A percentile compares a stretch with the other conserved stretches of the same genome.
Evolutionary conservation across 2,113 vertebrate genomes (phyloP).

Genomic region (Bubo bubo): DNA sequence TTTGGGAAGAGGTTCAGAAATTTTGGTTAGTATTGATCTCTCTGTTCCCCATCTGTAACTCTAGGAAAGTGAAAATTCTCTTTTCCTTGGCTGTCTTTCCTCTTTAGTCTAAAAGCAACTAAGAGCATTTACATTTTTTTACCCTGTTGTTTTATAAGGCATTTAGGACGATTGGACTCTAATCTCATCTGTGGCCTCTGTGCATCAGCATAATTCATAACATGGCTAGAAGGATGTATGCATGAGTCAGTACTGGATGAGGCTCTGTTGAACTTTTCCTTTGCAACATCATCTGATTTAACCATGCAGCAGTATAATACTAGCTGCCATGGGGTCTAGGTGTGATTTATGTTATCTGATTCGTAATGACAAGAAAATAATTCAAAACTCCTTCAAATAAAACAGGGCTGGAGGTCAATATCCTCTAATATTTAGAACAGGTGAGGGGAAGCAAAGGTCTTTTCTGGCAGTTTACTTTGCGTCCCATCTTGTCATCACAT

Average conservation of each 20-base stretch:
- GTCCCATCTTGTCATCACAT: rapidly evolving
- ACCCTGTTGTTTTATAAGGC: neutral
- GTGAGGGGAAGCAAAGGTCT: neutral
- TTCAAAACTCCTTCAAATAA: slow-evolving; percentile 5
- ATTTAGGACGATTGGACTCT: neutral
- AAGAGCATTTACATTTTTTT: neutral
- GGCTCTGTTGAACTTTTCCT: neutral
- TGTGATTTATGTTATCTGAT: slow-evolving; percentile 19
- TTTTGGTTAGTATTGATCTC: neutral
- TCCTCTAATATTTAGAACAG: neutral
- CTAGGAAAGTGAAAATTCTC: neutral
- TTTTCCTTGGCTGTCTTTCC: neutral
- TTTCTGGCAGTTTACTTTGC: neutral
- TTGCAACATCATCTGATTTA: neutral
- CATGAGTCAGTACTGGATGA: neutral
- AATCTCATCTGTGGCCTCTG: neutral
- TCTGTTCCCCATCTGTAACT: neutral
- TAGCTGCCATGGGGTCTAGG: neutral
- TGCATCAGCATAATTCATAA: neutral
- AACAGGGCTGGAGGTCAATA: neutral
- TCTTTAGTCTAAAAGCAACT: neutral
- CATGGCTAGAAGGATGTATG: neutral
- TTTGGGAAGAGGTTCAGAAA: neutral
- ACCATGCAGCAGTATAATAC: neutral
- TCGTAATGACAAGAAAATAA: neutral